Base-by-base conservation (phyloP, 1,140 invertebrate species). In the Mya arenaria region DNA sequence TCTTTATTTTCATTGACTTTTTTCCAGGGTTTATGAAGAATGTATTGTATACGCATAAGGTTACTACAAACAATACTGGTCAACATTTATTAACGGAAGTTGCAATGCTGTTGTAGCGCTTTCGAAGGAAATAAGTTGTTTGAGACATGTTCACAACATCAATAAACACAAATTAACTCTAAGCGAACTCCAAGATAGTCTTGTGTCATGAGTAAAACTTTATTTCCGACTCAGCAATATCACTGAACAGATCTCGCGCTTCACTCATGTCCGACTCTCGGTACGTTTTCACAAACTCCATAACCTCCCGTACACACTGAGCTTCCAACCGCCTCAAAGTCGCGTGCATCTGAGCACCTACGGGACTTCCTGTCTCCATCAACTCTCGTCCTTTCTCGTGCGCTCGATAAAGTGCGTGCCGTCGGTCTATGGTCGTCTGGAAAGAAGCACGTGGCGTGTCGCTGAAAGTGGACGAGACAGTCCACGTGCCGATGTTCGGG, bases 391-490 rank as follows among this genome's bases (percentile, higher is more conserved):
- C 92, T 39, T 91, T 89, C 77, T 93, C 87, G 86, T 96, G 95
- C 15, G 95, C 89, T 62, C 93, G 93, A 89, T 95, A 96, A 8
- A 96, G 89, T 39, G 91, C 90, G 85, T 96, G 95, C 25, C 94
- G 92, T 60, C 93, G 90, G 87, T 94, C 93, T 13, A 91, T 90
- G 37, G 82, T 69, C n/a, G 84, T 74, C 91, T 94, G 91, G 80
- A 94, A 94, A 56, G 92, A 88, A 34, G 92, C 44, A 83, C 86
- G 73, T 88, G 89, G 87, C 91, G 91, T 19, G 85, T 90, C 85
- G 37, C 79, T 86, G 68, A 81, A 81, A 48, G 89, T 85, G 23
- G 88, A 89, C 0, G 95, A 96, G 65, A 95, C 94, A 36, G 94
- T 92, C 1, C 93, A 41, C 4, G 86, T 56, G 30, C 90, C 90